Evolutionary conservation across 2,797 vertebrate genomes (phyloP).

Genomic region (Amblyraja radiata): DNA sequence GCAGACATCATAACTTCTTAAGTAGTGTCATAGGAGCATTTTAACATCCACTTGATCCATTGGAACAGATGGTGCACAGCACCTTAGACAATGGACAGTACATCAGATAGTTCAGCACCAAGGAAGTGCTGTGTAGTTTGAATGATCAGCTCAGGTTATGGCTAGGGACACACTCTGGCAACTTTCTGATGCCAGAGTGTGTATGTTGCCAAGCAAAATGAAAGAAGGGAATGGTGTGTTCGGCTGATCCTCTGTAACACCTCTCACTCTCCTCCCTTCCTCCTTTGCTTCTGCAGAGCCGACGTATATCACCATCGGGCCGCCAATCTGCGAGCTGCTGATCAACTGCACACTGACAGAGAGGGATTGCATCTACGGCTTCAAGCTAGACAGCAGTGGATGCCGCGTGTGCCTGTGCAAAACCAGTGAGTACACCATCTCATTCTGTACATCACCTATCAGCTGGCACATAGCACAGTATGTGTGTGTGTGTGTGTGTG

Average conservation of each 20-base stretch:
- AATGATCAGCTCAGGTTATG: background rate
- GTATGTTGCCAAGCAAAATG: background rate
- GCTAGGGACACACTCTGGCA: no score
- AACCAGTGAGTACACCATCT: slow-evolving; percentile 65
- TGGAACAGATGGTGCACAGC: background rate
- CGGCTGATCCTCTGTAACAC: background rate
- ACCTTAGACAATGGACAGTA: background rate
- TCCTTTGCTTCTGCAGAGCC: slow-evolving; percentile 59
- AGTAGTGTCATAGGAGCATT: background rate
- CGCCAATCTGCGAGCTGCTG: slow-evolving; percentile 63
- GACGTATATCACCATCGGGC: slow-evolving; percentile 79
- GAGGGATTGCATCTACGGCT: slow-evolving; percentile 68
- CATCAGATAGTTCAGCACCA: background rate
- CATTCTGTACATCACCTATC: background rate
- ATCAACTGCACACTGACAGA: slow-evolving; percentile 71
- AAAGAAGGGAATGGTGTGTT: background rate
- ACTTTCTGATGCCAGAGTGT: background rate
- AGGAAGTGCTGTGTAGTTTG: background rate
- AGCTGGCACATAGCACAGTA: background rate
- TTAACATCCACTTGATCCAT: background rate
- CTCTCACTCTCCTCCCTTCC: background rate
- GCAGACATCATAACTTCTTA: background rate
- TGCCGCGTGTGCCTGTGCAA: slow-evolving; percentile 76
- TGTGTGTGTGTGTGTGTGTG: background rate
- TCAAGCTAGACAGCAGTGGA: slow-evolving; percentile 65